Percentiles rank a stretch among this genome's conserved stretches.
Conservation (phyloP, 2,797 vertebrate species). For the Centropyge bicolor region DNA sequence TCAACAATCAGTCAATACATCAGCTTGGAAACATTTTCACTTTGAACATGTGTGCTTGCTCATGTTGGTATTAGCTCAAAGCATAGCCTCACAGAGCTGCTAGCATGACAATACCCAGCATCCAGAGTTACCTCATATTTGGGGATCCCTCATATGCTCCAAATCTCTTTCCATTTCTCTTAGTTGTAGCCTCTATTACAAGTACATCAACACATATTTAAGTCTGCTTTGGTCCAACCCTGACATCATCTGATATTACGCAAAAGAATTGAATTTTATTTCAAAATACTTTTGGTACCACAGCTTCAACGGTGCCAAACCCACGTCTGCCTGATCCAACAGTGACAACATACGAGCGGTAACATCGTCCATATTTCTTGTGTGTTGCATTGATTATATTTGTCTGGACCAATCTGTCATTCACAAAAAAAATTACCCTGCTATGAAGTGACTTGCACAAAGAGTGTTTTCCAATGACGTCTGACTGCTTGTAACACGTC, state of each 20-base stretch:
- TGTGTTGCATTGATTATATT: conserved; percentile 26
- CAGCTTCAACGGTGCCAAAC: conserved; percentile 17
- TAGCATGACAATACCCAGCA: neutral
- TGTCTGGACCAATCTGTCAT: conserved; percentile 30
- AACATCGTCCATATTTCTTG: conserved; percentile 27
- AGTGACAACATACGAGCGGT: conserved; percentile 13
- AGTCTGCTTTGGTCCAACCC: conserved; percentile 3
- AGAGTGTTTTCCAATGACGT: conserved; percentile 20
- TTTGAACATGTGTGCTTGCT: neutral
- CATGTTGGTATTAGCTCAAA: neutral
- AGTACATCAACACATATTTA: conserved; percentile 9
- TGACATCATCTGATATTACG: conserved; percentile 17
- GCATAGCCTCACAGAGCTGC: neutral
- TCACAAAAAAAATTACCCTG: neutral
- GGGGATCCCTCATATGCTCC: neutral
- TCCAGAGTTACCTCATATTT: neutral
- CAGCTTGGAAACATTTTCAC: neutral
- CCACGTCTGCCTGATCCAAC: conserved; percentile 15
- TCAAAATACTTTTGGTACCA: conserved; percentile 12
- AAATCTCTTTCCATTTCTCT: conserved; percentile 11
- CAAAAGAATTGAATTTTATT: neutral
- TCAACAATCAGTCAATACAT: too few relatives aligned
- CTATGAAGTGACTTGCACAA: conserved; percentile 2
- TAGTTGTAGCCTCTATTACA: conserved; percentile 28
- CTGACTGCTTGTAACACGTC: neutral